Conservation (phyloP, 2,113 vertebrate genomes). For the Perca schrenkii region DNA sequence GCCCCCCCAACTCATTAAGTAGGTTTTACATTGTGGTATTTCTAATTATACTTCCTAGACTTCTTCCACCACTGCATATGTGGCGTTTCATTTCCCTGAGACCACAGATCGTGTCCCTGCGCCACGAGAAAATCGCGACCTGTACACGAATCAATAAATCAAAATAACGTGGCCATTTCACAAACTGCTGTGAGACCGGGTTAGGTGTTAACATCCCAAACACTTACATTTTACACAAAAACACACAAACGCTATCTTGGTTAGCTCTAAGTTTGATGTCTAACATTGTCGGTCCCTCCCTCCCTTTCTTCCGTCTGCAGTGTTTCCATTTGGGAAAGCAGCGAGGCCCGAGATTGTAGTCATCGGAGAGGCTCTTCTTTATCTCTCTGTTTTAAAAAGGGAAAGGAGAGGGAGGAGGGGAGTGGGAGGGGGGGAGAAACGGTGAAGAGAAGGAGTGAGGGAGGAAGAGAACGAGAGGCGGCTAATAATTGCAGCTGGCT, state of each 20-base stretch:
- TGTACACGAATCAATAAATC: no score
- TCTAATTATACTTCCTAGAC: neutral
- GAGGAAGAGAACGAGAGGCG: constrained; percentile 13
- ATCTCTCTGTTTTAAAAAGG: constrained; percentile 59
- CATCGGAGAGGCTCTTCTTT: constrained; percentile 57
- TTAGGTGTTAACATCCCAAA: no score
- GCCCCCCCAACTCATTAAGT: neutral
- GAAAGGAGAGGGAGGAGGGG: neutral
- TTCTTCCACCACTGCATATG: neutral
- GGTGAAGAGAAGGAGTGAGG: constrained; percentile 24
- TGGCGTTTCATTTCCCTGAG: no score
- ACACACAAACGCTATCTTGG: constrained; percentile 16
- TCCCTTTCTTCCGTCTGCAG: constrained; percentile 32
- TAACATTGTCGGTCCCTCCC: constrained; percentile 24
- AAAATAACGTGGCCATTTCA: no score
- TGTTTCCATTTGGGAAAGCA: constrained; percentile 54
- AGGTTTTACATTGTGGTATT: neutral
- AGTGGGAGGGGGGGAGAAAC: neutral
- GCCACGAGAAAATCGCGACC: no score
- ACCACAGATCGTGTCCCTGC: no score
- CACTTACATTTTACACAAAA: constrained; percentile 2
- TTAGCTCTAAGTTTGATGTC: constrained; percentile 31
- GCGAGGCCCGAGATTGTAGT: constrained; percentile 46
- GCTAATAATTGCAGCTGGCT: constrained; percentile 75
- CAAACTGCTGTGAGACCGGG: no score